Evolutionary conservation across 2,888 invertebrate genomes (phyloP).

Genomic region (Drosophila hawaiiensis): DNA sequence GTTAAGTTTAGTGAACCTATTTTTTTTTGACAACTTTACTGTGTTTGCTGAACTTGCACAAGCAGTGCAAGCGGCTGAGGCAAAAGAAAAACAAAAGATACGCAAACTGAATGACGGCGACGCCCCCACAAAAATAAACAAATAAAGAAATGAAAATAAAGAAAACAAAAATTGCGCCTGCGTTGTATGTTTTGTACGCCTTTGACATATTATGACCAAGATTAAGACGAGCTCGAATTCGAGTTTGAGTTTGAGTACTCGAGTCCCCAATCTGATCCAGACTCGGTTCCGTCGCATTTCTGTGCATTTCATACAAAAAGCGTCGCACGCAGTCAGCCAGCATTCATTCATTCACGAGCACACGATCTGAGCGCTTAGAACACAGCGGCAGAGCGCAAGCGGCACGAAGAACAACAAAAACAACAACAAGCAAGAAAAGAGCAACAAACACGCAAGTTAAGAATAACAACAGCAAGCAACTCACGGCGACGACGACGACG

Average conservation of each 20-base stretch:
- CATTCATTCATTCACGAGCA: conserved; percentile 82
- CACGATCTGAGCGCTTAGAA: conserved; percentile 83
- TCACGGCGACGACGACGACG: conserved; percentile 5
- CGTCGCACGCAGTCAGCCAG: conserved; percentile 57
- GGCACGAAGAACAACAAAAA: conserved; percentile 32
- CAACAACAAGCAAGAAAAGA: conserved; percentile 18
- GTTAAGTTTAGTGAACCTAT: conserved; percentile 1
- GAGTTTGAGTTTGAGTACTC: conserved; percentile 4
- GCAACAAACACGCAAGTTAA: conserved; percentile 12
- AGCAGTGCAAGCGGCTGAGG: conserved; percentile 31
- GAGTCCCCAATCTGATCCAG: neutral
- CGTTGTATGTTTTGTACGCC: conserved; percentile 39
- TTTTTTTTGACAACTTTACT: conserved; percentile 4
- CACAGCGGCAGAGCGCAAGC: conserved; percentile 53
- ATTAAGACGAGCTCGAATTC: conserved; percentile 34
- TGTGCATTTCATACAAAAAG: conserved; percentile 76
- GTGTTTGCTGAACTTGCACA: conserved; percentile 5
- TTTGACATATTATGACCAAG: conserved; percentile 60
- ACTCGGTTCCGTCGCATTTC: conserved; percentile 11
- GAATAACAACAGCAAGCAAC: conserved; percentile 12
- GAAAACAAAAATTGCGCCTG: conserved; percentile 36
- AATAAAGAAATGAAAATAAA: conserved; percentile 1
- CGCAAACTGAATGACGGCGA: conserved; percentile 22
- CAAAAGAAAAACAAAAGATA: conserved; percentile 14
- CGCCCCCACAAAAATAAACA: conserved; percentile 37